These are phyloP conservation scores for Catocala fraxini DNA, from an alignment of 2,888 invertebrate species.

Conservation along the genomic window DNA sequence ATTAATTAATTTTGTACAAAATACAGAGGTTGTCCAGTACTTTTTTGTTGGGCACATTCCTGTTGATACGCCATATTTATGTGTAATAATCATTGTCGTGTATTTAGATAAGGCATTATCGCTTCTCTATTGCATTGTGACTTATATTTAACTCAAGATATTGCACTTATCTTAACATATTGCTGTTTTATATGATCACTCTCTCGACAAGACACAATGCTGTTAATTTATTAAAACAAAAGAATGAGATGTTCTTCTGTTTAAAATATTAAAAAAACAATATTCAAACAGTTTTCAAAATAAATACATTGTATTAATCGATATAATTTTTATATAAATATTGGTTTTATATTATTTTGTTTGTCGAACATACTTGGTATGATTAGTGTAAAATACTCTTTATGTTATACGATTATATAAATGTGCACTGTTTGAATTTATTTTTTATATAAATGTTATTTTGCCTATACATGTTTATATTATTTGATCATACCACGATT, in stretches of 20 bases:
- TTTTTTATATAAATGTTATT: conserved; percentile 56
- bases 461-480: conserved; percentile 45
- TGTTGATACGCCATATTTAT: conserved; percentile 33
- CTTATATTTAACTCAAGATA: background rate
- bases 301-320: background rate
- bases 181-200: too few species aligned
- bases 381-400: conserved; percentile 32
- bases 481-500: background rate
- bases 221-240: too few species aligned
- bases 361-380: conserved; percentile 14
- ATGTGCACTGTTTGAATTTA: conserved; percentile 36
- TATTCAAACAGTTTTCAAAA: background rate
- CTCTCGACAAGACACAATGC: too few species aligned
- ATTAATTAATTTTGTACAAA: conserved; percentile 20
- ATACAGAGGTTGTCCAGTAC: background rate
- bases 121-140: conserved; percentile 1
- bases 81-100: conserved; percentile 4
- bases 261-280: too few species aligned
- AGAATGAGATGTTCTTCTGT: too few species aligned
- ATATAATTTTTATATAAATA: conserved; percentile 5
- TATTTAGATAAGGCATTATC: background rate
- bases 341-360: conserved; percentile 17
- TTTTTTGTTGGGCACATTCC: conserved; percentile 30
- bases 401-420: conserved; percentile 27
- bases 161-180: too few species aligned